These are phyloP conservation scores for Mythimna loreyi DNA, from an alignment of 2,888 invertebrate species.

Conservation along the genomic window DNA sequence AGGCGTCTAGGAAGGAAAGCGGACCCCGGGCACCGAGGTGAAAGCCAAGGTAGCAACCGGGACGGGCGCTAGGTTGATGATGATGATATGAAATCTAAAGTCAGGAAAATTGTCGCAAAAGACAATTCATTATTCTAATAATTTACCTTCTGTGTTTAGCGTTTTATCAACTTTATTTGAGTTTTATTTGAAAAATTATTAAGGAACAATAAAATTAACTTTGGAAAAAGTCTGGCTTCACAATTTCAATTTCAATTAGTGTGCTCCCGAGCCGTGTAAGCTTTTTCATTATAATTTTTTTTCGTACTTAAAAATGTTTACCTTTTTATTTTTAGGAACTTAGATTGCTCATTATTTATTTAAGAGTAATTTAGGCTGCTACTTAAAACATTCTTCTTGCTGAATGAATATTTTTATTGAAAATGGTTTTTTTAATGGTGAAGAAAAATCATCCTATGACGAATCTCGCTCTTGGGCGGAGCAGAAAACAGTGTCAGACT, in stretches of 20 bases:
- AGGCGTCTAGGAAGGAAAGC: no score
- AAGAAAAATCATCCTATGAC: no score
- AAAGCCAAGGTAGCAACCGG: no score
- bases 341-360: background rate
- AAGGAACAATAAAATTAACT: background rate
- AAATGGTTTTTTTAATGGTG: background rate
- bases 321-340: background rate
- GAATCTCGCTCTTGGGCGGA: no score
- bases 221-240: background rate
- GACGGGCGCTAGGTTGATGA: no score
- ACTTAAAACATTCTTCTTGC: background rate
- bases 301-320: background rate
- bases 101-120: background rate
- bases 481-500: no score
- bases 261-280: background rate
- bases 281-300: background rate
- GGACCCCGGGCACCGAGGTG: no score
- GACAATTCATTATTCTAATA: background rate
- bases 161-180: background rate
- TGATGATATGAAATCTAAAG: background rate
- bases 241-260: background rate
- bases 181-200: background rate
- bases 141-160: background rate
- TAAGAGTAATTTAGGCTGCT: background rate
- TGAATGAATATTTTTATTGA: background rate